Evolutionary conservation across 2,113 vertebrate species (phyloP).

Genomic region (Thomomys bottae): DNA sequence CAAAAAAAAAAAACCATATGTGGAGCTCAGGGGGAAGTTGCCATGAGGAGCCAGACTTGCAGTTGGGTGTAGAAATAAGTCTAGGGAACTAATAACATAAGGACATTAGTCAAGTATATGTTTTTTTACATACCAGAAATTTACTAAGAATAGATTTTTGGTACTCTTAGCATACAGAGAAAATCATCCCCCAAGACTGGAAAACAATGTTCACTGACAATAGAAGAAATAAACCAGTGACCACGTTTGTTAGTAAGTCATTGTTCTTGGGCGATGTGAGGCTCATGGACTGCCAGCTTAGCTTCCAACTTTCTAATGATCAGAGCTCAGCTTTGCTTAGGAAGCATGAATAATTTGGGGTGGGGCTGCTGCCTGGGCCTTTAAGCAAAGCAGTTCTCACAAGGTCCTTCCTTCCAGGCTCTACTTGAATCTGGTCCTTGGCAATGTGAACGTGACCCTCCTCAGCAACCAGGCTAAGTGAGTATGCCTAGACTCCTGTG

Average conservation of each 20-base stretch:
- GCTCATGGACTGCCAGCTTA: rapidly evolving
- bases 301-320: not conserved
- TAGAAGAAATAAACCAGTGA: not conserved
- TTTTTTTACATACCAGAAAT: not conserved
- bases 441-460: slow-evolving; percentile 97
- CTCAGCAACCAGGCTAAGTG: slow-evolving; percentile 99
- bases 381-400: not conserved
- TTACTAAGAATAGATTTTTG: not conserved
- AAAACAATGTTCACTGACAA: not conserved
- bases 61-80: not conserved
- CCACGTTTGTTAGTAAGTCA: not conserved
- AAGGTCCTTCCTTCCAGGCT: slow-evolving; percentile 87
- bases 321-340: rapidly evolving
- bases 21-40: too few species aligned
- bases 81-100: not conserved
- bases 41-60: too few species aligned
- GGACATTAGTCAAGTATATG: not conserved
- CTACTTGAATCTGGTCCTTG: slow-evolving; percentile 96
- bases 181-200: not conserved
- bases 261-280: not conserved
- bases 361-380: not conserved
- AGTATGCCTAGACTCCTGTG: slow-evolving; percentile 54
- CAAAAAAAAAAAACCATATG: too few species aligned
- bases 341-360: not conserved
- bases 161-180: not conserved